A percentile compares a stretch with the other conserved stretches of the same genome.
Conservation (phyloP, 2,797 vertebrate genomes). For the Prionace glauca region DNA sequence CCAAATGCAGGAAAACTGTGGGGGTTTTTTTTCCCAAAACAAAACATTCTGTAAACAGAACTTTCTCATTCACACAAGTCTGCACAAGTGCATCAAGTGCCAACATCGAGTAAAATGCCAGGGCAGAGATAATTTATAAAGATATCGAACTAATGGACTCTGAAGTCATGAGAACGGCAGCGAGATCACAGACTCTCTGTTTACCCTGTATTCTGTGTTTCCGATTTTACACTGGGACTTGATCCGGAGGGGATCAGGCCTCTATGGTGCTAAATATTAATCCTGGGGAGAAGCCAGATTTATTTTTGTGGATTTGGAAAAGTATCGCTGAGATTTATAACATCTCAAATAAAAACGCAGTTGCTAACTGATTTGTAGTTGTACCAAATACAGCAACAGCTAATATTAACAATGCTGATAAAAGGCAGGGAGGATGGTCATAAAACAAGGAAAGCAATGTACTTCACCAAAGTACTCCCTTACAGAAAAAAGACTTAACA, state of each 20-base stretch:
- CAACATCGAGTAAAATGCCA: not conserved
- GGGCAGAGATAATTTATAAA: not conserved
- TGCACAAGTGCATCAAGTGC: not conserved
- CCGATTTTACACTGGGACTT: not conserved
- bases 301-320: not conserved
- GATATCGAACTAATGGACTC: not conserved
- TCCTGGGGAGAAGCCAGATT: not conserved
- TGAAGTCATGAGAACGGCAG: conserved; percentile 15
- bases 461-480: not conserved
- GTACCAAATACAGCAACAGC: not conserved
- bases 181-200: not conserved
- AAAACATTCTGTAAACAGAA: not conserved
- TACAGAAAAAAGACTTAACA: not conserved
- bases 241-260: not conserved
- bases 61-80: not conserved
- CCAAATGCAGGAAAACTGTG: not conserved
- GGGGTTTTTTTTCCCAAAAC: not conserved
- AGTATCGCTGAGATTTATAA: not conserved
- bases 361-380: not conserved
- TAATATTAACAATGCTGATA: not conserved
- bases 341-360: no score
- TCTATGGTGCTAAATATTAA: not conserved
- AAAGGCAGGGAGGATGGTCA: not conserved
- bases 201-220: not conserved
- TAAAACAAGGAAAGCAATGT: not conserved